Evolutionary conservation across 1,140 invertebrate genomes (phyloP).

Genomic region (Berghia stephanieae): DNA sequence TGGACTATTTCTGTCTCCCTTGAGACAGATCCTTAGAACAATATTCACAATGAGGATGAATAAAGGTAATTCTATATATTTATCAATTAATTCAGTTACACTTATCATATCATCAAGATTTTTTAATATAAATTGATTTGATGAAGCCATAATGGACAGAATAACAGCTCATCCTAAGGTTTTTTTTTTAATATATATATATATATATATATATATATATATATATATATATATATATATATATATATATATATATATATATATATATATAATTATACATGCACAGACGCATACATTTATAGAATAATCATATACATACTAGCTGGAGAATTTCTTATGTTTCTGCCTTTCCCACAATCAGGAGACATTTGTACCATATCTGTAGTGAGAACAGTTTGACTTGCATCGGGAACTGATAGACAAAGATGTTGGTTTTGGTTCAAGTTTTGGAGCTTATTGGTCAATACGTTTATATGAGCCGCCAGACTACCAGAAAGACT

Average conservation of each 20-base stretch:
- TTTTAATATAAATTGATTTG: not conserved
- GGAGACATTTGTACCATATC: not conserved
- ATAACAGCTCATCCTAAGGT: not conserved
- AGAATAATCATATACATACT: too few relatives aligned
- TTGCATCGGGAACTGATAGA: not conserved
- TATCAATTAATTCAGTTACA: not conserved
- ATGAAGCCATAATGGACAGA: too few relatives aligned
- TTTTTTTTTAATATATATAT: not conserved
- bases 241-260: not conserved
- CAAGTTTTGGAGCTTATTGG: constrained; percentile 50
- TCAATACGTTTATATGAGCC: constrained; percentile 43
- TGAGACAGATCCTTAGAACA: not conserved
- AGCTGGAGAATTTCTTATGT: not conserved
- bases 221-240: not conserved
- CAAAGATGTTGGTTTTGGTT: constrained; percentile 23
- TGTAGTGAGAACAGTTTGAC: not conserved
- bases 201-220: not conserved
- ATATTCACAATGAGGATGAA: too few relatives aligned
- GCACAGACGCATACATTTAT: too few relatives aligned
- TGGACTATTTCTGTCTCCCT: not conserved
- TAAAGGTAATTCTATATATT: too few relatives aligned
- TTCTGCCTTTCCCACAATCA: not conserved
- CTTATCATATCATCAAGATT: not conserved
- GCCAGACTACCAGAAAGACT: constrained; percentile 39
- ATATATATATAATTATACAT: too few relatives aligned